These are phyloP conservation scores for Arvicanthis niloticus DNA, from an alignment of 2,113 vertebrate species.

Conservation along the genomic window DNA sequence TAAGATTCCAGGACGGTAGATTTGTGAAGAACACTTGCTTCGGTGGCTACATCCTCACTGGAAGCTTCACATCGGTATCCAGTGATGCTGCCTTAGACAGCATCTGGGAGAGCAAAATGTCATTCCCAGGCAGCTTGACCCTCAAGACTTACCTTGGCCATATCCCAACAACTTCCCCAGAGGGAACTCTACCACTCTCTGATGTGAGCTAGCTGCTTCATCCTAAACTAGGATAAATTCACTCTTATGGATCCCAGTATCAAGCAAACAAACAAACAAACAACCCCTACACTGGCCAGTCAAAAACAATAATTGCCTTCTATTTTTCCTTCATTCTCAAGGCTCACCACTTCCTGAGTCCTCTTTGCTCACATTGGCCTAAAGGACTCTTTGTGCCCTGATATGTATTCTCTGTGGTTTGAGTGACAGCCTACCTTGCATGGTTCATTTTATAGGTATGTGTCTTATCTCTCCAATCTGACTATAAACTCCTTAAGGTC, in stretches of 20 bases:
- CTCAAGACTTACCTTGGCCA: neutral
- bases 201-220: neutral
- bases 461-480: constrained; percentile 10
- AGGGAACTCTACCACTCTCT: neutral
- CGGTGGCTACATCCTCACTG: neutral
- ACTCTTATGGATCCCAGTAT: neutral
- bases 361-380: neutral
- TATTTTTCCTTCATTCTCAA: neutral
- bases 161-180: neutral
- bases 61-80: neutral
- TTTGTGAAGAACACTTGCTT: constrained; percentile 33
- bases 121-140: neutral
- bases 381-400: neutral
- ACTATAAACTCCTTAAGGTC: constrained; percentile 40
- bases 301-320: neutral
- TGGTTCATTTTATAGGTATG: neutral
- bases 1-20: neutral
- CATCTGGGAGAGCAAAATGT: neutral
- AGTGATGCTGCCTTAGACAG: neutral
- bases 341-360: neutral
- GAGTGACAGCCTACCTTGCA: neutral
- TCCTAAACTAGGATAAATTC: neutral
- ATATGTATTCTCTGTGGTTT: neutral
- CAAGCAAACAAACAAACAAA: neutral
- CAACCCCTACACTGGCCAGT: neutral